A percentile compares a stretch with the other conserved stretches of the same genome.
Evolutionary conservation across 2,113 vertebrate genomes (phyloP).

Genomic region (Paramisgurnus dabryanus): DNA sequence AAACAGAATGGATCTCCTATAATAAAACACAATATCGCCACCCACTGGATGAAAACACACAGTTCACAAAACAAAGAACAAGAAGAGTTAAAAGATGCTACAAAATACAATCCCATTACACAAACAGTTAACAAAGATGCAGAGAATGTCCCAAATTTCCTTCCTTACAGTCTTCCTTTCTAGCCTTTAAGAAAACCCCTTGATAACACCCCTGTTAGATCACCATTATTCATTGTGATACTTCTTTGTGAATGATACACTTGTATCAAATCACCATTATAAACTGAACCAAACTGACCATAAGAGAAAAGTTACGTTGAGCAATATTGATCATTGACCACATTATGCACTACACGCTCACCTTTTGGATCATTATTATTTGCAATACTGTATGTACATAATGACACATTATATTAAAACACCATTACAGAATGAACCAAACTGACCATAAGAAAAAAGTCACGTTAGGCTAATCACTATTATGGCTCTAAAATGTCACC

Average conservation of each 20-base stretch:
- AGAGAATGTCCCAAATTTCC: slow-evolving; percentile 11
- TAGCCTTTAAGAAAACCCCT: background rate
- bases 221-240: background rate
- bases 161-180: slow-evolving; percentile 8
- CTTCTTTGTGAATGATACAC: background rate
- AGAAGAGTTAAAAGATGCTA: slow-evolving; percentile 30
- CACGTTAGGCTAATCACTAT: slow-evolving; percentile 38
- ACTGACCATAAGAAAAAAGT: slow-evolving; percentile 21
- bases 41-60: slow-evolving; percentile 49
- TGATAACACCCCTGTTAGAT: background rate
- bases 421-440: slow-evolving; percentile 21
- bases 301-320: slow-evolving; percentile 8
- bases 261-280: slow-evolving; percentile 26
- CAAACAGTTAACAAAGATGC: slow-evolving; percentile 1
- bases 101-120: slow-evolving; percentile 36
- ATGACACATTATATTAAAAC: slow-evolving; percentile 12
- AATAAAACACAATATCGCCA: slow-evolving; percentile 54
- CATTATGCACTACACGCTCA: background rate
- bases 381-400: background rate
- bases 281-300: slow-evolving; percentile 18
- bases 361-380: background rate
- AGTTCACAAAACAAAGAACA: slow-evolving; percentile 29
- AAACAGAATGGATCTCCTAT: slow-evolving; percentile 30
- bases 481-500: slow-evolving; percentile 26
- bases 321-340: background rate